These are phyloP conservation scores for Xiphophorus birchmanni DNA, from an alignment of 2,797 vertebrate species.

Conservation along the genomic window DNA sequence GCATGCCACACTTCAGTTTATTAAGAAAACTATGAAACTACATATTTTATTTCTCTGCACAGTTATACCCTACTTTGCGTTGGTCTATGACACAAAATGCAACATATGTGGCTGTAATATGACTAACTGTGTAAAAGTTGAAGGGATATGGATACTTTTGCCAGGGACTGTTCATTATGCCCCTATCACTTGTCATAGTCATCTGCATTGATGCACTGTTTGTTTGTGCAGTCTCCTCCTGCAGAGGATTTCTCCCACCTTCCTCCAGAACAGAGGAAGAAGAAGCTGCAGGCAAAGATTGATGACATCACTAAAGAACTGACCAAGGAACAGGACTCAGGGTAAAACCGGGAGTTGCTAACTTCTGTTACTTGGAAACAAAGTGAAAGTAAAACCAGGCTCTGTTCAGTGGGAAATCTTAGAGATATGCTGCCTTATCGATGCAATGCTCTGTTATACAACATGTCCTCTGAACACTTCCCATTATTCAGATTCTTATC, in stretches of 20 bases:
- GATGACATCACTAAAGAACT: conserved; percentile 91
- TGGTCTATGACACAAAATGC: background rate
- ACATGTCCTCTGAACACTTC: background rate
- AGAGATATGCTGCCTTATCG: background rate
- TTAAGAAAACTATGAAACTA: background rate
- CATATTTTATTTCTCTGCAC: background rate
- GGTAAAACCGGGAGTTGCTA: conserved; percentile 72
- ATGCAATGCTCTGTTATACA: background rate
- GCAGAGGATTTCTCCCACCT: conserved; percentile 94
- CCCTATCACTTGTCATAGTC: background rate
- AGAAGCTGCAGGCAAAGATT: conserved; percentile 91
- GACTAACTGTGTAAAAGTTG: background rate
- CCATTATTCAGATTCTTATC: conserved; percentile 17
- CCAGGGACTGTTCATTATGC: background rate
- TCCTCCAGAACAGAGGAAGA: conserved; percentile 93
- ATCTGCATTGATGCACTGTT: conserved; percentile 20
- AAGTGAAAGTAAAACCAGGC: background rate
- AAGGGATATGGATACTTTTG: background rate
- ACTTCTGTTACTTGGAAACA: background rate
- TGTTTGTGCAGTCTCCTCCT: conserved; percentile 78
- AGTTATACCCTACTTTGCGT: background rate
- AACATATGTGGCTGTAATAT: background rate
- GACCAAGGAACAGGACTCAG: conserved; percentile 91
- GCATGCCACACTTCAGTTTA: background rate
- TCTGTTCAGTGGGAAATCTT: background rate